Conservation (phyloP, 2,797 vertebrate species). For the Acrossocheilus fasciatus region DNA sequence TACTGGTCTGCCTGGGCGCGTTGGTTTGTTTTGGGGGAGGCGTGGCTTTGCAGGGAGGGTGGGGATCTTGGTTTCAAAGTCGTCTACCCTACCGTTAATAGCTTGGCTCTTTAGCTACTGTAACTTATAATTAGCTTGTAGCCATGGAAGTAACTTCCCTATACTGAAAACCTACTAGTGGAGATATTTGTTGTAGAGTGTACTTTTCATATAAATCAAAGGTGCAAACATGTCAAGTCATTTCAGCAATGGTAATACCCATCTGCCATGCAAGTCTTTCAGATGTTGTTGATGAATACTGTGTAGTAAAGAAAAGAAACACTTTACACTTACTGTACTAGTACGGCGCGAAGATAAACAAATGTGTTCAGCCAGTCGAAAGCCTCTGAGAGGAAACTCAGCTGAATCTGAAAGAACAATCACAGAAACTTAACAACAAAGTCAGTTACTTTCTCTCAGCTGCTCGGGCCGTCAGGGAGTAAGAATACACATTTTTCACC, state of each 20-base stretch:
- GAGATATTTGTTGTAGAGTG: background rate
- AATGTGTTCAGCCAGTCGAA: conserved; percentile 26
- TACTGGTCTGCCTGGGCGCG: no score
- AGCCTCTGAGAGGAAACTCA: conserved; percentile 49
- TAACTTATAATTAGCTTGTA: background rate
- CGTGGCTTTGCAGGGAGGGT: no score
- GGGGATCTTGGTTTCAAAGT: background rate
- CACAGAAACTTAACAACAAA: conserved; percentile 39
- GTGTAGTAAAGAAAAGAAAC: background rate
- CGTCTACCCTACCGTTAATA: background rate
- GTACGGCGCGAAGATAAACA: conserved; percentile 8
- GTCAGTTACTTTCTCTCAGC: conserved; percentile 34
- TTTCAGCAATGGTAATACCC: conserved; percentile 12
- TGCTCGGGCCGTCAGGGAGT: conserved; percentile 70
- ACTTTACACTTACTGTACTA: conserved; percentile 28
- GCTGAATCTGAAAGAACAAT: conserved; percentile 45
- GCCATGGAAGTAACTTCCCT: background rate
- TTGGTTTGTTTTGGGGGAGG: no score
- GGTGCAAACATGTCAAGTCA: conserved; percentile 2
- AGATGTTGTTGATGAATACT: conserved; percentile 28
- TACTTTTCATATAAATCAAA: conserved; percentile 14
- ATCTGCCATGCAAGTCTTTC: conserved; percentile 29
- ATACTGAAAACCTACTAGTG: background rate
- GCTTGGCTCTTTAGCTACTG: background rate
- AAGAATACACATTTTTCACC: conserved; percentile 60